Evolutionary conservation across 1,140 invertebrate species (phyloP), one percentile per base, ranked within the genome.

Genomic region (Drosophila pandora): DNA sequence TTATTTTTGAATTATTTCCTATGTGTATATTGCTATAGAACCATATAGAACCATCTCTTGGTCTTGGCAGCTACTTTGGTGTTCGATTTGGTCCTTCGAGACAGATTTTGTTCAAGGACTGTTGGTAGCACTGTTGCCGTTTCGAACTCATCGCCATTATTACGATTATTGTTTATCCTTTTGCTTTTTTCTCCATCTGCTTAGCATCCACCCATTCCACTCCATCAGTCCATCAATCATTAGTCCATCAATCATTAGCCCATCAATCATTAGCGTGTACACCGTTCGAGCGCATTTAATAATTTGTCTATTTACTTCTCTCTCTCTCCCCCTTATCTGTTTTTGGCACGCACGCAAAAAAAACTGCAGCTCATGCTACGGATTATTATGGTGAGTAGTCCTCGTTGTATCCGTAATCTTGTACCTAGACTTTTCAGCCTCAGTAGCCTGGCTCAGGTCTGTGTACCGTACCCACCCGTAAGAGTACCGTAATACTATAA

Each of bases 351-450:
- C 82, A 88, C 82, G 74, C 74, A 87, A 87, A 87, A 87, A 82
- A 88, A 74, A 85, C 70, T 88, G 69, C 90, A 98, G 97, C 97
- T 94, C 97, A 98, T 95, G 96, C 97, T 92, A 97, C 97, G 94
- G 97, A 98, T 94, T 98, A 98, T 95, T 98, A 98, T 97, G 97
- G 97, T 99, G 97, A 99, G 97, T 98, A 89, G 83, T 82, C 71
- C 48, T 94, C 94, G 83, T 84, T 90, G 80, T 75, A 50, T 73
- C 37, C 70, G 87, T 83, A 93, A 94, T 93, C 91, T 93, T 92
- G 82, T 83, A 73, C 55, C 52, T 75, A 79, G 60, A 82, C 83
- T 81, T 60, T 63, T 65, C 56, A 47, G 53, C 56, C 58, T 55
- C 50, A 52, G 65, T 78, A 59, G 63, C 63, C 63, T 8, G 25